A percentile compares a stretch with the other conserved stretches of the same genome.
phyloP scores from a whole-genome alignment of 64 coral and sea anemone species.

The Pocillopora verrucosa region DNA sequence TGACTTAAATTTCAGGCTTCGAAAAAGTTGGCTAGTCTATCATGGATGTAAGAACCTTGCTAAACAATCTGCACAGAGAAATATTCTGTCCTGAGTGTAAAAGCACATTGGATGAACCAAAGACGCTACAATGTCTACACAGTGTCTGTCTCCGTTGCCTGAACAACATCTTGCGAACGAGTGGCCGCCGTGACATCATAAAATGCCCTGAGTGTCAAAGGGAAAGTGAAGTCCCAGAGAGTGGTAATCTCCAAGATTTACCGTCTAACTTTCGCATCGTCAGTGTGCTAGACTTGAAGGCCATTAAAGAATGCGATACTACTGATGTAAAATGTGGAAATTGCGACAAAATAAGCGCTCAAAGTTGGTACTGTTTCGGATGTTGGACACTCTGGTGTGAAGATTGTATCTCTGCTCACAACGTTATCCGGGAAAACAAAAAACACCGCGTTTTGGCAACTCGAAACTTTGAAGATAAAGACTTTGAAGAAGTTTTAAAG shows the following conservation, averaged over 20 bases:
- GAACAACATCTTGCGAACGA: neutral
- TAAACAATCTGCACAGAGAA: neutral
- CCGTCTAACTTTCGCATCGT: slow-evolving; percentile 12
- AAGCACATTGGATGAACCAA: neutral
- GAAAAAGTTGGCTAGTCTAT: neutral
- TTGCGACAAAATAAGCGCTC: neutral
- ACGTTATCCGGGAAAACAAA: neutral
- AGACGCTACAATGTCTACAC: neutral
- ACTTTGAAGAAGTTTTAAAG: neutral
- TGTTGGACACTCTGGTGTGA: neutral
- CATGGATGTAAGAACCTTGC: slow-evolving; percentile 7
- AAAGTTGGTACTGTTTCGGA: neutral
- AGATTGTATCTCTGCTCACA: neutral
- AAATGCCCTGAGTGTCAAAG: neutral
- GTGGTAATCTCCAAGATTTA: neutral
- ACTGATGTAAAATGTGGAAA: slow-evolving; percentile 1
- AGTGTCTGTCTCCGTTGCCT: neutral
- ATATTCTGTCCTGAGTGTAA: neutral
- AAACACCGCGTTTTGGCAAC: neutral
- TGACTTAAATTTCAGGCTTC: neutral
- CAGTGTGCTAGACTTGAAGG: neutral
- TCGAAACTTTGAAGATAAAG: neutral
- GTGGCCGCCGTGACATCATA: neutral
- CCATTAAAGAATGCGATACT: neutral
- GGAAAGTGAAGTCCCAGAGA: neutral